Evolutionary conservation across 2,888 invertebrate species (phyloP).

Genomic region (Agrilus cyanescens): DNA sequence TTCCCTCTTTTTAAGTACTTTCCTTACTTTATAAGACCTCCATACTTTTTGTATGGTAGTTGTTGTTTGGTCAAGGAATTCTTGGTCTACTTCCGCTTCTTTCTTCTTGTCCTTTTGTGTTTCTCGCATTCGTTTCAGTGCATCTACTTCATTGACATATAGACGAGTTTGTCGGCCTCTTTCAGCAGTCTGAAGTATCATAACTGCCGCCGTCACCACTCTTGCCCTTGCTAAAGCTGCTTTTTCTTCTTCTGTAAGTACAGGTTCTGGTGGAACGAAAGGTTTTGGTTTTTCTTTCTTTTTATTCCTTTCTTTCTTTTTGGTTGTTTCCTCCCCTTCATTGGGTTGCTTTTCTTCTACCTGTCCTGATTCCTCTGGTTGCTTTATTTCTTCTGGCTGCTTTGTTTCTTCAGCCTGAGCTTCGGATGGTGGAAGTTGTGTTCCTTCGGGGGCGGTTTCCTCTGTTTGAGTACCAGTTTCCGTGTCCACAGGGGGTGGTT

Average conservation of each 20-base stretch:
- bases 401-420: conserved; percentile 1
- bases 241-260: conserved; percentile 18
- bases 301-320: conserved; percentile 4
- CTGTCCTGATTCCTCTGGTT: conserved; percentile 10
- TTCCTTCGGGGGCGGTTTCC: neutral
- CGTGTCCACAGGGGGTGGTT: conserved; percentile 12
- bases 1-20: conserved; percentile 34
- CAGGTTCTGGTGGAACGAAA: conserved; percentile 11
- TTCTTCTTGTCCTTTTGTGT: neutral
- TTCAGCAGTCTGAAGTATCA: conserved; percentile 38
- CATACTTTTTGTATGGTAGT: conserved; percentile 34
- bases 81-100: conserved; percentile 4
- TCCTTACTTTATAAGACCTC: conserved; percentile 37
- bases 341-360: conserved; percentile 10
- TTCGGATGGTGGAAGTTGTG: neutral
- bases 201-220: conserved; percentile 23
- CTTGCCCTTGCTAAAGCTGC: conserved; percentile 19
- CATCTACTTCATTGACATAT: conserved; percentile 22
- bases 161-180: conserved; percentile 33
- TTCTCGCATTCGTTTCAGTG: conserved; percentile 2
- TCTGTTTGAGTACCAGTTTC: conserved; percentile 2
- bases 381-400: conserved; percentile 14
- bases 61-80: conserved; percentile 22
- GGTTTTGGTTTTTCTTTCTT: neutral
- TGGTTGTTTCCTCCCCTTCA: conserved; percentile 6